phyloP scores from a whole-genome alignment of 2,888 invertebrate species.

The Calameuta filiformis region DNA sequence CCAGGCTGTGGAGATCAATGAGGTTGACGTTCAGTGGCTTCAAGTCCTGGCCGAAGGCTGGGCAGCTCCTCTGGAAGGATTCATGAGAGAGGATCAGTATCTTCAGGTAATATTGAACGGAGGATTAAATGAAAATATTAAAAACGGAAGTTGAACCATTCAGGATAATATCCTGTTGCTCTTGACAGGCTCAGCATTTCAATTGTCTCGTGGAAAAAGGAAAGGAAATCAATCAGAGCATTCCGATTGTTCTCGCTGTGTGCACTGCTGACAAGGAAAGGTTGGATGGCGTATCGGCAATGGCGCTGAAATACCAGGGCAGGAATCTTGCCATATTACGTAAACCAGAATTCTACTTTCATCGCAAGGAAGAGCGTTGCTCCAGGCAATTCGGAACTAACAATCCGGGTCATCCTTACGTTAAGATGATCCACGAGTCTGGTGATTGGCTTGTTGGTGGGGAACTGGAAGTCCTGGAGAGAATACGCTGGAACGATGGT shows the following conservation, averaged over 20 bases:
- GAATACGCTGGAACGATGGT: conserved; percentile 92
- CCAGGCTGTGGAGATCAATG: conserved; percentile 77
- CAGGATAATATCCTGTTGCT: conserved; percentile 4
- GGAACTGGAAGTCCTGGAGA: conserved; percentile 87
- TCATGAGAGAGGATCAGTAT: conserved; percentile 95
- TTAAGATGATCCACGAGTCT: conserved; percentile 90
- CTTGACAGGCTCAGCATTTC: conserved; percentile 82
- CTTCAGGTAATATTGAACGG: conserved; percentile 72
- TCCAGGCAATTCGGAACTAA: conserved; percentile 92
- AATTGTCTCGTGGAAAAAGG: conserved; percentile 83
- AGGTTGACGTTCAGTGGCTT: conserved; percentile 94
- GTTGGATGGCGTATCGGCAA: conserved; percentile 72
- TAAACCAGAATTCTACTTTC: conserved; percentile 91
- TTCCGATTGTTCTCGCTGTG: conserved; percentile 92
- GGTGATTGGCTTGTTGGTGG: conserved; percentile 97
- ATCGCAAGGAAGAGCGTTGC: conserved; percentile 92
- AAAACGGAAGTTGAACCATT: not conserved
- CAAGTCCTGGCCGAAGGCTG: conserved; percentile 96
- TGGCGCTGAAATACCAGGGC: conserved; percentile 75
- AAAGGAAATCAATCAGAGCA: conserved; percentile 84
- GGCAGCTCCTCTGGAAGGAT: conserved; percentile 94
- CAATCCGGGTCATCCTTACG: conserved; percentile 86
- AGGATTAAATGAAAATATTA: not conserved
- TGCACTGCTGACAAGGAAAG: conserved; percentile 77
- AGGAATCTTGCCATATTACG: conserved; percentile 79